phyloP scores from a whole-genome alignment of 2,113 vertebrate species.

The Glareola pratincola region DNA sequence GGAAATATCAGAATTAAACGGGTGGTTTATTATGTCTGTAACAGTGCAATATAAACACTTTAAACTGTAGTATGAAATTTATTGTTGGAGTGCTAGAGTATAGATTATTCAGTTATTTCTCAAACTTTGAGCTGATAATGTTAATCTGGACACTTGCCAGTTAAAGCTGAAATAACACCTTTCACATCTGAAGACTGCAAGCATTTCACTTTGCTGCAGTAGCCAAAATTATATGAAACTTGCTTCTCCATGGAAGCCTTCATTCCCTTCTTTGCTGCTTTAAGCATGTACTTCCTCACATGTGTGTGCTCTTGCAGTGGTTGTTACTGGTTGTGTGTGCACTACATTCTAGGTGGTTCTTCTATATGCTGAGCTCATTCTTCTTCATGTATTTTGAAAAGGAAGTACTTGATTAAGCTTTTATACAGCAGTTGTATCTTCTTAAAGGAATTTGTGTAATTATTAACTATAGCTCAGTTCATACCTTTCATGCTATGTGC shows the following conservation, averaged over 20 bases:
- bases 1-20: not conserved
- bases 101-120: not conserved
- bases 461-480: not conserved
- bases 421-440: not conserved
- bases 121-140: not conserved
- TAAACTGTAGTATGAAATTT: not conserved
- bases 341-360: not conserved
- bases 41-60: not conserved
- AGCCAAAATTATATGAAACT: not conserved
- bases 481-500: not conserved
- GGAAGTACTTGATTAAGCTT: not conserved
- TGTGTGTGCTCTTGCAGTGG: not conserved
- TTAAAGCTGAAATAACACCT: not conserved
- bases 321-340: not conserved
- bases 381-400: not conserved
- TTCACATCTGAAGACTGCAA: not conserved
- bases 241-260: not conserved
- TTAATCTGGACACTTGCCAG: not conserved
- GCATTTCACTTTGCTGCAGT: not conserved
- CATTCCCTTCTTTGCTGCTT: not conserved
- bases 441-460: not conserved
- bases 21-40: not conserved
- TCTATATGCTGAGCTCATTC: not conserved
- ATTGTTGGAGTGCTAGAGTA: not conserved
- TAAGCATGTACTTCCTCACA: not conserved